These are phyloP conservation scores for Nomada ruficornis DNA, from an alignment of 2,888 invertebrate genomes.

Conservation along the genomic window DNA sequence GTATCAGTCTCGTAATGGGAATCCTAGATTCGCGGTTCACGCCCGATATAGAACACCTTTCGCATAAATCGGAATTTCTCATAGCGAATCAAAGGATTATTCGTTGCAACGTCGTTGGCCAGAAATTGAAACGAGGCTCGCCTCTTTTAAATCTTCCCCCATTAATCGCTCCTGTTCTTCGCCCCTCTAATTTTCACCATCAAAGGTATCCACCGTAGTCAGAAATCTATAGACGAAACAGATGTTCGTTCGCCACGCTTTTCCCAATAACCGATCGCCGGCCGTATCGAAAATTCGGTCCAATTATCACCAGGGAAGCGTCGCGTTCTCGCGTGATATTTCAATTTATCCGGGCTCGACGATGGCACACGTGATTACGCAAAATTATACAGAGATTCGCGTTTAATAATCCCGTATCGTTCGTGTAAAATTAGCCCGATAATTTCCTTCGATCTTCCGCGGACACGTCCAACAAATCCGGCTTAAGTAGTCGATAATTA, in stretches of 20 bases:
- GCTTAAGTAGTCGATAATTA: constrained; percentile 58
- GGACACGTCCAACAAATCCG: constrained; percentile 32
- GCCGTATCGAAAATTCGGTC: background rate
- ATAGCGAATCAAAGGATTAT: too few relatives aligned
- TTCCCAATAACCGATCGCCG: background rate
- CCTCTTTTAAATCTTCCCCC: too few relatives aligned
- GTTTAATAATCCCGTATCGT: constrained; percentile 38
- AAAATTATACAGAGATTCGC: constrained; percentile 35
- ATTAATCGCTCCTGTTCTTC: too few relatives aligned
- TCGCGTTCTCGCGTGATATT: constrained; percentile 9
- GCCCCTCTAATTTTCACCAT: too few relatives aligned
- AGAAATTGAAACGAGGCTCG: too few relatives aligned
- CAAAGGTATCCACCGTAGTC: background rate
- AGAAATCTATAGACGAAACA: background rate
- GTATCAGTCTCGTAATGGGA: constrained; percentile 8
- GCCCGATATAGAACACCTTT: too few relatives aligned
- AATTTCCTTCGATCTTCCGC: constrained; percentile 43
- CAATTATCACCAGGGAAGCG: constrained; percentile 5
- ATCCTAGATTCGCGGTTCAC: background rate
- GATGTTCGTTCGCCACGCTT: background rate
- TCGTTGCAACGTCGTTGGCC: too few relatives aligned
- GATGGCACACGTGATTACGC: constrained; percentile 18
- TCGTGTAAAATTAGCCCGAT: constrained; percentile 39
- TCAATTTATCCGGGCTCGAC: constrained; percentile 4
- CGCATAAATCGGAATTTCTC: too few relatives aligned